Percentiles rank a stretch among this genome's conserved stretches.
Evolutionary conservation across 1,140 invertebrate species (phyloP).

Genomic region (Harpegnathos saltator): DNA sequence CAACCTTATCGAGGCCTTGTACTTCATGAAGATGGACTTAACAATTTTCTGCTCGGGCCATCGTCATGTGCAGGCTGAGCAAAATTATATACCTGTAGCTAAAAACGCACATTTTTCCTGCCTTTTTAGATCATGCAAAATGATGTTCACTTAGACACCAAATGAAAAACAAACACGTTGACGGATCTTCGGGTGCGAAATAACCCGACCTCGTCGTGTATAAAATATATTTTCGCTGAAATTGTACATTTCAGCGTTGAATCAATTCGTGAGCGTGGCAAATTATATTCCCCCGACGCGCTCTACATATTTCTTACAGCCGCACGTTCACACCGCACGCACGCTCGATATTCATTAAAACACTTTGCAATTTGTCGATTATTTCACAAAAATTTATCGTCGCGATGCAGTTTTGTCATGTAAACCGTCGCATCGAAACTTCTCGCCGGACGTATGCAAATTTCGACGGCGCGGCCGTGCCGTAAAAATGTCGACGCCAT

Average conservation of each 20-base stretch:
- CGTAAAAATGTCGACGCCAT: slow-evolving; percentile 41
- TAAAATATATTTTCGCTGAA: not conserved
- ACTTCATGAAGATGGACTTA: no score
- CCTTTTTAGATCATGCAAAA: not conserved
- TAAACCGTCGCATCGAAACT: slow-evolving; percentile 17
- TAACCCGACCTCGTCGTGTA: not conserved
- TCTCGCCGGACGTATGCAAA: slow-evolving; percentile 23
- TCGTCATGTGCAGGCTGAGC: no score
- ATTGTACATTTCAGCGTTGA: slow-evolving; percentile 14
- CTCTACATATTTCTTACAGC: not conserved
- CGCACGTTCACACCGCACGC: not conserved
- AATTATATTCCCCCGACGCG: not conserved
- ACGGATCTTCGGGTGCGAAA: not conserved
- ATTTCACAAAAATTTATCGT: not conserved
- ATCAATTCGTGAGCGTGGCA: not conserved
- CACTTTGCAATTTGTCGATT: slow-evolving; percentile 22
- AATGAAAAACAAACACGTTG: slow-evolving; percentile 7
- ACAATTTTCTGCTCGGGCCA: no score
- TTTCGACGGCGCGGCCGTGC: slow-evolving; percentile 32
- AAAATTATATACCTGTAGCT: no score
- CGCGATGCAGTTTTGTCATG: slow-evolving; percentile 10
- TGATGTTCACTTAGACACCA: not conserved
- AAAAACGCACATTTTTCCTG: no score
- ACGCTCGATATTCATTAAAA: slow-evolving; percentile 6
- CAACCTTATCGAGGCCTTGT: no score